Conservation (phyloP, 2,113 vertebrate species). For the Pluvianellus socialis region DNA sequence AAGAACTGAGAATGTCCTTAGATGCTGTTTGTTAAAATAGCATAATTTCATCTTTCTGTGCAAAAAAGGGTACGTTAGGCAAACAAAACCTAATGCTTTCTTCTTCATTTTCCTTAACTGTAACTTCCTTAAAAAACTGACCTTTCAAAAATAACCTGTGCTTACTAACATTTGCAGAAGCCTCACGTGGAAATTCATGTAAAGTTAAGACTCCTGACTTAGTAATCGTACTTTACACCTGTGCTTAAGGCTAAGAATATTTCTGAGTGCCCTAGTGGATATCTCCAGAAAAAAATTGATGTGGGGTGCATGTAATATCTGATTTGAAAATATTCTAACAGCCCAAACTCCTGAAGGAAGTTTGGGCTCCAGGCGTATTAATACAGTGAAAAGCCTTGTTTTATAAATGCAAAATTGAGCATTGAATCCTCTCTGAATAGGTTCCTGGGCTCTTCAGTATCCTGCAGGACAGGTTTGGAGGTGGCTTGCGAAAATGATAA, state of each 20-base stretch:
- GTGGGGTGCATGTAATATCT: neutral
- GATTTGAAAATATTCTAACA: neutral
- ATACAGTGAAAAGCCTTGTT: neutral
- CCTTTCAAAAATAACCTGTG: neutral
- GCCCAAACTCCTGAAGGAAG: neutral
- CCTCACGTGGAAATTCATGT: neutral
- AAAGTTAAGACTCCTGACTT: neutral
- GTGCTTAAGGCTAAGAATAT: neutral
- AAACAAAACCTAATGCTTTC: neutral
- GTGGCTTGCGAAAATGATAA: neutral
- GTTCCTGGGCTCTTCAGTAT: neutral
- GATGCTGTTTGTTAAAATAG: neutral
- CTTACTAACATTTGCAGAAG: slow-evolving; percentile 13
- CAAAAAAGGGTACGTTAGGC: neutral
- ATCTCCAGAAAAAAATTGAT: neutral
- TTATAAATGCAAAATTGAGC: neutral
- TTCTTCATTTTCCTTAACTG: neutral
- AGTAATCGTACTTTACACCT: neutral
- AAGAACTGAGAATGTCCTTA: neutral
- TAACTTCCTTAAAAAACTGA: neutral
- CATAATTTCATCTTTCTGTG: neutral
- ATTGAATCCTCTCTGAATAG: neutral
- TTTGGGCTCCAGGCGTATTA: neutral
- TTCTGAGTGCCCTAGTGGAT: neutral
- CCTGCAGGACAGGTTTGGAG: neutral